These are phyloP conservation scores for Parasteatoda lunata DNA, from an alignment of 2,888 invertebrate genomes.

Conservation along the genomic window DNA sequence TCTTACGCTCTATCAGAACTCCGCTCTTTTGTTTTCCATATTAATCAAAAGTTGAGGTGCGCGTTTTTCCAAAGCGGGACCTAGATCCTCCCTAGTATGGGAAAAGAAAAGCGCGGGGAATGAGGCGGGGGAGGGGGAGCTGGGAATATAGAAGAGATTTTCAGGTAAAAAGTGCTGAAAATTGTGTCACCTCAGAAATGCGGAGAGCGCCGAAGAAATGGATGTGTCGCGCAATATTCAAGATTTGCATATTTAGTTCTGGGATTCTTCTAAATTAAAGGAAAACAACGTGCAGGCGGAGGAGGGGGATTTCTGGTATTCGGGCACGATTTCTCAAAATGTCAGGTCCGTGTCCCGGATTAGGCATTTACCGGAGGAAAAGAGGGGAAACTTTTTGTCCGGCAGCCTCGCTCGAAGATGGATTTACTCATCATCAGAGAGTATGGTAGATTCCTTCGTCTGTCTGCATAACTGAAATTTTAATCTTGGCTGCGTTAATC, in stretches of 20 bases:
- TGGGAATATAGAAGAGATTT: conserved; percentile 27
- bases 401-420: conserved; percentile 39
- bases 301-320: conserved; percentile 55
- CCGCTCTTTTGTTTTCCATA: conserved; percentile 44
- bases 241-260: conserved; percentile 61
- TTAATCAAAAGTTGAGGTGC: conserved; percentile 63
- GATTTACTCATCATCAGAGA: conserved; percentile 60
- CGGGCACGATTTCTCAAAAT: conserved; percentile 66
- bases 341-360: conserved; percentile 48
- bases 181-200: conserved; percentile 52
- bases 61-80: conserved; percentile 29
- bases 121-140: conserved; percentile 6
- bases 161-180: conserved; percentile 47
- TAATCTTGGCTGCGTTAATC: conserved; percentile 64
- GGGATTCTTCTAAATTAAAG: conserved; percentile 64
- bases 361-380: conserved; percentile 7
- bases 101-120: not conserved
- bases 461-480: conserved; percentile 65
- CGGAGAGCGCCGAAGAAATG: conserved; percentile 28
- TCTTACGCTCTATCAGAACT: conserved; percentile 29
- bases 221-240: conserved; percentile 58
- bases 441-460: conserved; percentile 31
- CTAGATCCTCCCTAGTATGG: too few species aligned
- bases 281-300: conserved; percentile 42
- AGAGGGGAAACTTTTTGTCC: conserved; percentile 40